Base-by-base conservation (phyloP, 2,113 vertebrate genomes). In the Dasypus novemcinctus region DNA sequence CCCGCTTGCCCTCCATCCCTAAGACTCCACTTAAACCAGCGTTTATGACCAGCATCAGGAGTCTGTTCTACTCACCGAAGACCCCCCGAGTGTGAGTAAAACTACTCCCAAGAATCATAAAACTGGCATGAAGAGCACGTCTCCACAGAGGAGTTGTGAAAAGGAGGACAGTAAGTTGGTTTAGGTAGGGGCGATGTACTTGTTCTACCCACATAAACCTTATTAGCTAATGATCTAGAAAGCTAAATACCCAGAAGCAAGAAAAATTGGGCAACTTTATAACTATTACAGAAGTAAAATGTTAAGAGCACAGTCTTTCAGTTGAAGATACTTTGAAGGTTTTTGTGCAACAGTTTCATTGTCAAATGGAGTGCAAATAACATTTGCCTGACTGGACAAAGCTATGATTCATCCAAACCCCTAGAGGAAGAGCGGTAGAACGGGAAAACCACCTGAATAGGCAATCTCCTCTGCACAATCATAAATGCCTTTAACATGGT, bases 241-340 rank as follows among this genome's bases (percentile, higher is more conserved):
- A 74, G 43, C 63, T 6, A 87, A 71, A 72, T 9, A 80, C 3
- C 54, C 52, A 64, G 25, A 83, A 54, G 54, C 29, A 78, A 95
- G 89, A 38, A 66, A 88, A 64, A 49, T 5, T 25, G 18, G 11
- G 27, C 0, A 1, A 76, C 0, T 1, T 11, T 3, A 31, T 0
- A 84, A 21, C 25, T 25, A 43, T 43, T 29, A 69, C 74, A 90
- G 72, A 41, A 66, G 49, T 38, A 43, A 85, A 91, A 94, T 23
- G 57, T 14, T 43, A 33, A 57, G 46, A 52, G 5, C 10, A 12
- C 1, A 29, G 0, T 33, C 89, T 59, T 49, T 46, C 63, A 54
- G 33, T 20, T 80, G 59, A 80, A 57, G 71, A 9, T 66, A 59
- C 14, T 87, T 49, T 49, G 25, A 66, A 79, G 31, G 1, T n/a